Evolutionary conservation across 2,888 invertebrate genomes (phyloP).

Genomic region (Habrosyne pyritoides): DNA sequence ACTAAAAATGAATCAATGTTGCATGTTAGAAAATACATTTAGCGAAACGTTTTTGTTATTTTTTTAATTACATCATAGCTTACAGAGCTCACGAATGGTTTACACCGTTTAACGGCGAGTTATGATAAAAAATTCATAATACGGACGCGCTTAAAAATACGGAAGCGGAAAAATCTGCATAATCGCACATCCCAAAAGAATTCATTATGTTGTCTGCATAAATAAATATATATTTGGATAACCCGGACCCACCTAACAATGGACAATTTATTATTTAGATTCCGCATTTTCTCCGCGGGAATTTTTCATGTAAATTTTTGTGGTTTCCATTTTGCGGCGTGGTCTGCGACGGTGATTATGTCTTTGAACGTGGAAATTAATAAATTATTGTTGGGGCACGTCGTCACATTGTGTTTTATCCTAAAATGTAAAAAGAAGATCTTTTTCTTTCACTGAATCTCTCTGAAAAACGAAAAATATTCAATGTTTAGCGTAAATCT

Average conservation of each 20-base stretch:
- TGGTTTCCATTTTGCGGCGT: constrained; percentile 50
- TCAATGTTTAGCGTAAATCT: background rate
- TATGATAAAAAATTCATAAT: constrained; percentile 34
- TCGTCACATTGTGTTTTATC: background rate
- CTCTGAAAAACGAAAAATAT: background rate
- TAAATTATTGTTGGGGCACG: constrained; percentile 47
- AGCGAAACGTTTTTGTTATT: background rate
- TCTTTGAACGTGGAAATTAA: constrained; percentile 38
- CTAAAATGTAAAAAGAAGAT: background rate
- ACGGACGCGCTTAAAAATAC: constrained; percentile 38
- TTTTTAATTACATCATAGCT: background rate
- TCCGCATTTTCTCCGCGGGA: constrained; percentile 55
- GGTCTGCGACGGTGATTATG: constrained; percentile 51
- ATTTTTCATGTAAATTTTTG: constrained; percentile 71
- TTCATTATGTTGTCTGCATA: constrained; percentile 78
- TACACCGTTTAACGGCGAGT: background rate
- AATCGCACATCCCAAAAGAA: constrained; percentile 62
- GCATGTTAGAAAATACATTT: too few relatives aligned
- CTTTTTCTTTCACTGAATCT: background rate
- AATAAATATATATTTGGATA: constrained; percentile 72
- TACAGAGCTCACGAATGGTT: background rate
- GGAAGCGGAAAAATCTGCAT: constrained; percentile 61
- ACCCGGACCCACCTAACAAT: constrained; percentile 67
- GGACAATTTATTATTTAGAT: constrained; percentile 81
- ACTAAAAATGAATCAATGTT: too few relatives aligned